Evolutionary conservation across 2,113 vertebrate genomes (phyloP).

Genomic region (Laticauda colubrina): DNA sequence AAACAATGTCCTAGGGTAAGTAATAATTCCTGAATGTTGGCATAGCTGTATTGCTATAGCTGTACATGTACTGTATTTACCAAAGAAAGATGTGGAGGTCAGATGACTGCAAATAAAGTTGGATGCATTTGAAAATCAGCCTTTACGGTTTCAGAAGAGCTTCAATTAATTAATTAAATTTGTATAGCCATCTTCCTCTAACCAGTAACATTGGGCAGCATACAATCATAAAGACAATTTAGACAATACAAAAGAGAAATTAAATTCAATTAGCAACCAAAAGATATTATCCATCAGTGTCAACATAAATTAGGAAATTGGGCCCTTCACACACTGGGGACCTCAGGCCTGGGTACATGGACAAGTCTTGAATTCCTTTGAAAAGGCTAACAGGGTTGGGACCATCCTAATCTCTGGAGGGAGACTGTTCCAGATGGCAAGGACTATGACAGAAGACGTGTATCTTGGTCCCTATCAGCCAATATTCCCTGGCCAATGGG

Average conservation of each 20-base stretch:
- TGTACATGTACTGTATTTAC: not conserved
- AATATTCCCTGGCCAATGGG: not conserved
- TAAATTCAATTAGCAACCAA: not conserved
- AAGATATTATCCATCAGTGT: not conserved
- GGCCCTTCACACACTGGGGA: not conserved
- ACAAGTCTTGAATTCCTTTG: not conserved
- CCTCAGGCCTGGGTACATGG: not conserved
- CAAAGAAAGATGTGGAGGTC: not conserved
- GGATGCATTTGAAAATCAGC: not conserved
- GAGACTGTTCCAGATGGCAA: not conserved
- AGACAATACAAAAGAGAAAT: not conserved
- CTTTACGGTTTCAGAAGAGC: not conserved
- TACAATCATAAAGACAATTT: not conserved
- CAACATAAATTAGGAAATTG: not conserved
- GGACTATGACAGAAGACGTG: not conserved
- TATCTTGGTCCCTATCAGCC: not conserved
- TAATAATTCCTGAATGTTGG: not conserved
- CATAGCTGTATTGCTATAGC: not conserved
- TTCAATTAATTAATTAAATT: not conserved
- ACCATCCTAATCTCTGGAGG: not conserved
- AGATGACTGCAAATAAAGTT: not conserved
- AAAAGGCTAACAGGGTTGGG: not conserved
- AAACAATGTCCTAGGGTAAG: not conserved
- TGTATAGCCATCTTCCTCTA: not conserved
- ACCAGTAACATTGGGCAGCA: not conserved